These are phyloP conservation scores for Hydractinia echinata DNA, from an alignment of 30 jellyfish, hydroid and myxozoan genomes.

Conservation along the genomic window DNA sequence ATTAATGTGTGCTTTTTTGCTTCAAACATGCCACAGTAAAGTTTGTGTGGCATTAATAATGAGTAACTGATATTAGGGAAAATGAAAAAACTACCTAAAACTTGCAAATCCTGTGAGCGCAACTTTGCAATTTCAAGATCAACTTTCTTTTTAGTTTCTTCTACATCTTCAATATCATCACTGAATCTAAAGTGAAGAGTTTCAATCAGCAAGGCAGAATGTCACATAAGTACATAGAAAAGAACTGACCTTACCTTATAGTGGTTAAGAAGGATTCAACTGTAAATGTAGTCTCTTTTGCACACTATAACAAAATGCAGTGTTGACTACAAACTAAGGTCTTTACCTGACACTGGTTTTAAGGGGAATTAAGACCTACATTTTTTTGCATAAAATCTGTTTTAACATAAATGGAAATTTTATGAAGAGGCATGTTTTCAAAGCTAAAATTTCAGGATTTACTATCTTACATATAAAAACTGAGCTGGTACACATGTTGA, in stretches of 20 bases:
- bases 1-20: background rate
- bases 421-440: too few relatives aligned
- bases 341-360: too few relatives aligned
- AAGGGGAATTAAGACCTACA: too few relatives aligned
- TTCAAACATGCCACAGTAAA: too few relatives aligned
- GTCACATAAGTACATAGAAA: background rate
- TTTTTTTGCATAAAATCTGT: too few relatives aligned
- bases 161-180: constrained; percentile 90
- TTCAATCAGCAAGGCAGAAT: background rate
- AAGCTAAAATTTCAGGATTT: too few relatives aligned
- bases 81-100: constrained; percentile 47
- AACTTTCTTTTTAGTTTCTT: constrained; percentile 86
- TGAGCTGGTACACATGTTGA: too few relatives aligned
- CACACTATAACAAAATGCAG: constrained; percentile 42
- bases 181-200: constrained; percentile 39
- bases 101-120: constrained; percentile 80
- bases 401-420: too few relatives aligned
- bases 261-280: constrained; percentile 82
- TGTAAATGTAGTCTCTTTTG: constrained; percentile 87
- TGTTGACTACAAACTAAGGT: too few relatives aligned
- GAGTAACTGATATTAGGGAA: too few relatives aligned
- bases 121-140: constrained; percentile 83
- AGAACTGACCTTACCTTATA: constrained; percentile 47
- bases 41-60: too few relatives aligned
- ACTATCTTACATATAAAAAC: too few relatives aligned